Evolutionary conservation across 2,888 invertebrate genomes (phyloP), one percentile per base, ranked within the genome.

Genomic region (Cerastis leucographa): DNA sequence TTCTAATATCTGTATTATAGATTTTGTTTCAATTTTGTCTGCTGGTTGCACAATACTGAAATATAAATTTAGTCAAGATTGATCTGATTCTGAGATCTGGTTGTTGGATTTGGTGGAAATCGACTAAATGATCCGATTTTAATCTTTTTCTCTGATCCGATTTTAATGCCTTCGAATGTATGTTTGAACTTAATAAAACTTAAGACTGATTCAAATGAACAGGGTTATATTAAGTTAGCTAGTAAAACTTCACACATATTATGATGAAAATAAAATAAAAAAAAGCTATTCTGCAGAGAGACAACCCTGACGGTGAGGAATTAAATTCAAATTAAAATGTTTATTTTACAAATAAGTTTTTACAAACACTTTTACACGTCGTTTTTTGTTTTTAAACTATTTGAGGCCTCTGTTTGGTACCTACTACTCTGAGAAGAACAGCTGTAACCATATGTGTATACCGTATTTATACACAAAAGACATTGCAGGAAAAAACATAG

Each of bases 21-120:
- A 35, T 66, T 35, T 66, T 54, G 7, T 56, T 81, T 49, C 6
- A 22, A 49, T 35, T 81, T 17, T 42, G 19, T 25, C 8, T 2
- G 22, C 9, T 49, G 0, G 11, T 81, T 77, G 54, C 64, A 17
- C 2, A 62, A 80, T 22, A 22, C 0, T 29, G 22, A 44, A 46
- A 79, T 7, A 42, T 29, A 1, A 59, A 49, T 49, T 11, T 22
- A 17, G 69, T 68, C 17, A 51, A 46, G 35, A 71, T 40, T 54
- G 71, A 71, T 61, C 7, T 2, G 8, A 51, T 51, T 51, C 51
- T 0, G 35, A 51, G 44, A 40, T 56, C 6, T 19, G 35, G 14
- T 22, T 22, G 7, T 73, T 74, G 14, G 1, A 22, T 56, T 44
- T 40, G 17, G 46, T 44, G 6, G 11, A 12, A 3, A 44, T 46